phyloP scores from a whole-genome alignment of 2,113 vertebrate species.

The Cynopterus brachyotis region DNA sequence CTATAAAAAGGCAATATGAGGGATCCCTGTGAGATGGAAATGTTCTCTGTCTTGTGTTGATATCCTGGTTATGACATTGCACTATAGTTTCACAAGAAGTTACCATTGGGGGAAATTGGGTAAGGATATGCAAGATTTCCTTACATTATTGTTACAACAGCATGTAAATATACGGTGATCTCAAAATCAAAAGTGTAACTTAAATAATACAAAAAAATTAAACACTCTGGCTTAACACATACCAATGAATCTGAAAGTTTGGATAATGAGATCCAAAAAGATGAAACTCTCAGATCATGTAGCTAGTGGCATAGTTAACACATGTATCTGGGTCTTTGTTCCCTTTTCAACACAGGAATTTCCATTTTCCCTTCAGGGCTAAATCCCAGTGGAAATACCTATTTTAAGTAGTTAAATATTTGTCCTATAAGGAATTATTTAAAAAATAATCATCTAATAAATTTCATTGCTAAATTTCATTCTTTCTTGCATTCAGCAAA shows the following conservation, averaged over 20 bases:
- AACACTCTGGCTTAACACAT: not conserved
- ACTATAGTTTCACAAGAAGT: not conserved
- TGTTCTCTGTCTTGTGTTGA: not conserved
- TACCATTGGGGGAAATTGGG: not conserved
- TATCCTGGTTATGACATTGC: not conserved
- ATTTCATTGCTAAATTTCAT: not conserved
- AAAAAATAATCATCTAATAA: not conserved
- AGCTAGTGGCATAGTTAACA: not conserved
- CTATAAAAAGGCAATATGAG: not conserved
- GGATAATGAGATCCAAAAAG: not conserved
- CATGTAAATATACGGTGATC: not conserved
- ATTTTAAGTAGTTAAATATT: not conserved
- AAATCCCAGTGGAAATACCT: not conserved
- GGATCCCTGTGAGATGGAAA: not conserved
- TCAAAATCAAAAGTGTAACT: not conserved
- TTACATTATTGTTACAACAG: not conserved
- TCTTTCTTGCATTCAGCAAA: not conserved
- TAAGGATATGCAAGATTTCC: not conserved
- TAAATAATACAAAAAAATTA: not conserved
- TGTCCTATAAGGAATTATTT: not conserved
- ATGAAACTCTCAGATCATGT: not conserved
- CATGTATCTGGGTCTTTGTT: not conserved
- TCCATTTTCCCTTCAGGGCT: not conserved
- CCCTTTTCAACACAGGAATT: not conserved
- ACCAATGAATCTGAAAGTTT: not conserved